phyloP scores from a whole-genome alignment of 2,888 invertebrate species.

The Ashinkailepas kermadecensis region DNA sequence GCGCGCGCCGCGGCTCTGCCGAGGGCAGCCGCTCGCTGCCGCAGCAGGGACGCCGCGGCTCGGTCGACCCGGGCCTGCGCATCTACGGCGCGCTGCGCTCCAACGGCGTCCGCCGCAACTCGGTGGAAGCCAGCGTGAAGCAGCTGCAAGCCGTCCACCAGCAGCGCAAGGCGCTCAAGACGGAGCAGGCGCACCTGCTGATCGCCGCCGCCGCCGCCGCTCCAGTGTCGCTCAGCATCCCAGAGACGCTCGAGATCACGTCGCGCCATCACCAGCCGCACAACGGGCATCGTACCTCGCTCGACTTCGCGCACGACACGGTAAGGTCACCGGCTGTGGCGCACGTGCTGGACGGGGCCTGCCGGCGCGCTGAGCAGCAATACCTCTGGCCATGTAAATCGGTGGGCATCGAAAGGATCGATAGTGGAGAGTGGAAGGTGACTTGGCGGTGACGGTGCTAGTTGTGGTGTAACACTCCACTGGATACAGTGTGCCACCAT shows the following conservation, averaged over 20 bases:
- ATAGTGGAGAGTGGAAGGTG: no score
- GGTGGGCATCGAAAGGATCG: no score
- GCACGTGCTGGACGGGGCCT: no score
- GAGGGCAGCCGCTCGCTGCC: constrained; percentile 9
- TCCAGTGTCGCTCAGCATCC: not conserved
- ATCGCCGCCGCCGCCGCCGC: not conserved
- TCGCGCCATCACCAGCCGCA: not conserved
- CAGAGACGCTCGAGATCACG: constrained; percentile 4
- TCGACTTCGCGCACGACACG: not conserved
- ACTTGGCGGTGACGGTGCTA: no score
- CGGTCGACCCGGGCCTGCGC: constrained; percentile 12
- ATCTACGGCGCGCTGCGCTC: constrained; percentile 15
- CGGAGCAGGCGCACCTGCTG: not conserved
- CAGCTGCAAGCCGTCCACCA: constrained; percentile 9
- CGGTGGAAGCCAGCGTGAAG: constrained; percentile 20
- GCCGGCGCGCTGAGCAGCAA: no score
- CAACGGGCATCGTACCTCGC: not conserved
- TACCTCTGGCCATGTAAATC: no score
- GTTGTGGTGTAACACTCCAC: no score
- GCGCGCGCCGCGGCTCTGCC: not conserved
- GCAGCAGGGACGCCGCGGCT: constrained; percentile 5
- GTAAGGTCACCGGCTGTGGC: not conserved
- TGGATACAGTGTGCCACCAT: no score
- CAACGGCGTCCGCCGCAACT: constrained; percentile 2
- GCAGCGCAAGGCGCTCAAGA: constrained; percentile 12